phyloP scores from a whole-genome alignment of 2,888 invertebrate genomes.

The Athalia cordata region DNA sequence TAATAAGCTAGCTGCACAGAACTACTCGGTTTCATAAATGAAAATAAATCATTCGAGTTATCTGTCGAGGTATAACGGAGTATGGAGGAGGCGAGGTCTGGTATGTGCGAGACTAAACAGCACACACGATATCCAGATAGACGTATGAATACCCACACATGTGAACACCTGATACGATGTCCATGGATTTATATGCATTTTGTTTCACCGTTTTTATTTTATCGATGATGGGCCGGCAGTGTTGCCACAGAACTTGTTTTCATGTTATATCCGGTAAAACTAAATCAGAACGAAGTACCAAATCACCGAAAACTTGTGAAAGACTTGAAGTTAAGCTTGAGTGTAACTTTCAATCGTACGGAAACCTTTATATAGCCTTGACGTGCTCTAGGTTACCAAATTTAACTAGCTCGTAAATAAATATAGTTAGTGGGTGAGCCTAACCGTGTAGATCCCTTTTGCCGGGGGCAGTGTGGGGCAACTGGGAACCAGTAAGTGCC shows the following conservation, averaged over 20 bases:
- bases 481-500: slow-evolving; percentile 71
- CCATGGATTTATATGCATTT: too few relatives aligned
- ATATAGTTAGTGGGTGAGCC: slow-evolving; percentile 70
- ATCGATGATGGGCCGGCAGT: too few relatives aligned
- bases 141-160: slow-evolving; percentile 43
- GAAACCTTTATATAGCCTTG: neutral
- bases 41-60: slow-evolving; percentile 70
- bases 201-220: too few relatives aligned
- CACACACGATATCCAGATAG: slow-evolving; percentile 49
- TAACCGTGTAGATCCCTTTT: slow-evolving; percentile 69
- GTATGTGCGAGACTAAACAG: slow-evolving; percentile 60
- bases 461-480: slow-evolving; percentile 54
- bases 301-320: too few relatives aligned
- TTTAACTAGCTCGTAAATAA: slow-evolving; percentile 71
- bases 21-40: slow-evolving; percentile 59
- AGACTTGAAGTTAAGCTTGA: too few relatives aligned
- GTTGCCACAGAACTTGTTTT: too few relatives aligned
- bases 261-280: too few relatives aligned
- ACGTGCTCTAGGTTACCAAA: slow-evolving; percentile 54
- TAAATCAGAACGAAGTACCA: too few relatives aligned
- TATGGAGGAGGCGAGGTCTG: slow-evolving; percentile 57
- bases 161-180: slow-evolving; percentile 1
- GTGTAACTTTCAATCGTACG: too few relatives aligned
- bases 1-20: neutral
- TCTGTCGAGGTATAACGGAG: slow-evolving; percentile 65